These are phyloP conservation scores for Leptobrachium ailaonicum DNA, from an alignment of 2,113 vertebrate genomes.

Conservation along the genomic window DNA sequence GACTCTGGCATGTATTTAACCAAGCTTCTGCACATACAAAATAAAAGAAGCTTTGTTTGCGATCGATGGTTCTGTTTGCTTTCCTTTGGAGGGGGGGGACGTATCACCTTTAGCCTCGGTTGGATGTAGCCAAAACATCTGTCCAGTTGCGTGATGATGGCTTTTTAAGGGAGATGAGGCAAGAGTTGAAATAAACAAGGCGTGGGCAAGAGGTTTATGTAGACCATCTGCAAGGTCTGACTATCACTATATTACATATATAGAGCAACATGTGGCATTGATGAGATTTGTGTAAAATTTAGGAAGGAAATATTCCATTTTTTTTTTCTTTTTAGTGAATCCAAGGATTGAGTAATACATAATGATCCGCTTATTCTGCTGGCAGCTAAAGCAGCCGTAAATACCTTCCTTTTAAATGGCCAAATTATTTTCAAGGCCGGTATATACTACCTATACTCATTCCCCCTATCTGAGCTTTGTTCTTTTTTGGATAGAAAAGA, in stretches of 20 bases:
- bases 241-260: slow-evolving; percentile 21
- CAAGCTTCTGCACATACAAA: no score
- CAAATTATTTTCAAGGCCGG: no score
- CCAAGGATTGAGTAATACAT: not conserved
- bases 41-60: not conserved
- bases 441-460: no score
- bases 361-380: not conserved
- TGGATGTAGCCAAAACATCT: slow-evolving; percentile 22
- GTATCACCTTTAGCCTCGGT: slow-evolving; percentile 21
- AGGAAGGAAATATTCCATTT: slow-evolving; percentile 1
- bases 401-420: not conserved
- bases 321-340: not conserved
- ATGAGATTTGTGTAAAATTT: slow-evolving; percentile 10
- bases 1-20: no score
- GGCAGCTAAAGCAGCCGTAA: not conserved
- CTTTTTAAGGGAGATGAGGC: slow-evolving; percentile 28
- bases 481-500: no score
- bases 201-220: slow-evolving; percentile 15
- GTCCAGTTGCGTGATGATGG: slow-evolving; percentile 27
- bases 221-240: slow-evolving; percentile 18
- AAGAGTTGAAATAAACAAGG: slow-evolving; percentile 29
- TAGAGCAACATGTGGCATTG: slow-evolving; percentile 21
- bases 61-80: not conserved
- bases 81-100: not conserved
- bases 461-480: no score